Evolutionary conservation across 2,113 vertebrate species (phyloP).

Genomic region (Guaruba guarouba): DNA sequence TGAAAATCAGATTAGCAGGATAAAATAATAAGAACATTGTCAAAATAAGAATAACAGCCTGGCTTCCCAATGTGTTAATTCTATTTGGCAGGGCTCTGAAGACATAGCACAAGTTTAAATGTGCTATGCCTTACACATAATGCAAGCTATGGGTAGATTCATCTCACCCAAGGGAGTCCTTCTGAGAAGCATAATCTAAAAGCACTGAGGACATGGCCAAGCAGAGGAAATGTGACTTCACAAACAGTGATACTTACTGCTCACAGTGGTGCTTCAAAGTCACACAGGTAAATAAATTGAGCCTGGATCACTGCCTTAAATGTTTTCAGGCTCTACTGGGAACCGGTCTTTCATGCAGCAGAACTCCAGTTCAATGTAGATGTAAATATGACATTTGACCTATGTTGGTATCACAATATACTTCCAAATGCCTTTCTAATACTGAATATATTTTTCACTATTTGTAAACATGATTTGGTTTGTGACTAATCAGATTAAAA

Average conservation of each 20-base stretch:
- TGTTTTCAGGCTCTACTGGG: background rate
- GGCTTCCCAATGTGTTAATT: background rate
- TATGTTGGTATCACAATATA: background rate
- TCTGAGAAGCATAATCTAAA: background rate
- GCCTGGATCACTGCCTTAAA: background rate
- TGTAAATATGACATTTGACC: fast-evolving
- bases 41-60: conserved; percentile 1
- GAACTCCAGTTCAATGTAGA: background rate
- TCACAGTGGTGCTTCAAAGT: background rate
- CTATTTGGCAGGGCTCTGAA: background rate
- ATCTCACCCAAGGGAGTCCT: background rate
- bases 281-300: background rate
- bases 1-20: conserved; percentile 31
- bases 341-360: background rate
- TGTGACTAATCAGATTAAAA: background rate
- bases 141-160: background rate
- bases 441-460: background rate
- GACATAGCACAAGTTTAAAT: background rate
- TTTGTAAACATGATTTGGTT: background rate
- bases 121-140: background rate
- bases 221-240: background rate
- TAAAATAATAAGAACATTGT: conserved; percentile 22
- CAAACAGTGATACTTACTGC: background rate
- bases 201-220: background rate
- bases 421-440: background rate